phyloP scores from a whole-genome alignment of 2,113 vertebrate genomes.

The Lates calcarifer region DNA sequence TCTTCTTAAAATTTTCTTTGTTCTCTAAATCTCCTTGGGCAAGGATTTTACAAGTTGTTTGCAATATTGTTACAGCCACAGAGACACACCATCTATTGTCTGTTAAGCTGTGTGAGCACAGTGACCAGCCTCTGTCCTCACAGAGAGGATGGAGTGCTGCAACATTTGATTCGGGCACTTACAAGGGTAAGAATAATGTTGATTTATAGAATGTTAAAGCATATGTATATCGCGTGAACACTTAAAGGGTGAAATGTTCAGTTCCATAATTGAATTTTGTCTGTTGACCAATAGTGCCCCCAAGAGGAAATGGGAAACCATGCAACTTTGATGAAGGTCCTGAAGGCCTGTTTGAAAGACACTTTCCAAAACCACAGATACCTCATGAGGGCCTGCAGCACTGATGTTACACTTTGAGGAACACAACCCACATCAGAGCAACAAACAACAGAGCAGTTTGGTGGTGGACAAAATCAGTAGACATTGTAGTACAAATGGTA shows the following conservation, averaged over 20 bases:
- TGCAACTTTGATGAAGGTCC: constrained; percentile 66
- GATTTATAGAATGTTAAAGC: not conserved
- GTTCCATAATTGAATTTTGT: not conserved
- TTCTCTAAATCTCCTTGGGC: not conserved
- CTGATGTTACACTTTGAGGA: constrained; percentile 52
- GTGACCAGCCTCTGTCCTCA: constrained; percentile 81
- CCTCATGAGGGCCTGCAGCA: constrained; percentile 50
- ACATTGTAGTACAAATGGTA: not conserved
- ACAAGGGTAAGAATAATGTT: constrained; percentile 76
- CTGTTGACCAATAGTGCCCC: constrained; percentile 61
- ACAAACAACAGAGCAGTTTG: not conserved
- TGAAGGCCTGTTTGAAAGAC: constrained; percentile 74
- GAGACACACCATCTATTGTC: constrained; percentile 82
- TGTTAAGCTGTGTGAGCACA: constrained; percentile 83
- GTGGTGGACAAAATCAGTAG: not conserved
- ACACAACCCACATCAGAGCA: not conserved
- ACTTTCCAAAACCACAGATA: constrained; percentile 45
- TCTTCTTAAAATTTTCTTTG: not conserved
- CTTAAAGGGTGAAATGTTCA: not conserved
- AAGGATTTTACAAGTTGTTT: not conserved
- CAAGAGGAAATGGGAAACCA: constrained; percentile 68
- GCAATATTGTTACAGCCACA: constrained; percentile 75
- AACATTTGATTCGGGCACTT: constrained; percentile 78
- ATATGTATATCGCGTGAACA: not conserved
- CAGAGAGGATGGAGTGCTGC: constrained; percentile 82